phyloP scores from a whole-genome alignment of 2,797 vertebrate genomes.

The Phylloscopus collybita region DNA sequence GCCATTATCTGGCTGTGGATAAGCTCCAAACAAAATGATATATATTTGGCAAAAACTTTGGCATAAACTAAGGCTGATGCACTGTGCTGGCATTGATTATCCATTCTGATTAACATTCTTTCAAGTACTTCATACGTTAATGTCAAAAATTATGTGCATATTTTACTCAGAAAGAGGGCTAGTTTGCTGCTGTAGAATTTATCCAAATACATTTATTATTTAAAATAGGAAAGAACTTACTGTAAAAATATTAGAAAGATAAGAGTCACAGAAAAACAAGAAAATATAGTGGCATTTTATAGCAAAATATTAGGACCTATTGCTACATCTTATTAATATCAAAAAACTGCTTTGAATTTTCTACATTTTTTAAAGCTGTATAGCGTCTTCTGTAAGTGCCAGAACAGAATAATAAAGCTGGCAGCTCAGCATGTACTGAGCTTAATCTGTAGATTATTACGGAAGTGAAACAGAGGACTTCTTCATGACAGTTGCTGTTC shows the following conservation, averaged over 20 bases:
- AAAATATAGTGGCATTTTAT: neutral
- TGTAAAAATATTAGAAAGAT: neutral
- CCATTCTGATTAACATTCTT: conserved; percentile 7
- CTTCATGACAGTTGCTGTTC: neutral
- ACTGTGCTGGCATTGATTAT: neutral
- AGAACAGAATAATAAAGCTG: neutral
- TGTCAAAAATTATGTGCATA: neutral
- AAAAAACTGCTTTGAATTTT: neutral
- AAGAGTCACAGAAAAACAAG: neutral
- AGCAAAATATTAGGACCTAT: neutral
- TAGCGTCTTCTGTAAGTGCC: neutral
- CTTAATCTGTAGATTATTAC: neutral
- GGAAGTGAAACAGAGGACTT: neutral
- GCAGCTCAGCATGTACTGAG: neutral
- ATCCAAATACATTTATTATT: neutral
- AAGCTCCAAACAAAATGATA: neutral
- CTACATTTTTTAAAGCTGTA: neutral
- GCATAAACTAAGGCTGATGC: neutral
- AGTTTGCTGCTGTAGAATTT: neutral
- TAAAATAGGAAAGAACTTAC: neutral
- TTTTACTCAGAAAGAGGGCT: neutral
- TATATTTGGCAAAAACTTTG: neutral
- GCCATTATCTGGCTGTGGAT: neutral
- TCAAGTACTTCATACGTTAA: neutral
- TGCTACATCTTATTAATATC: neutral